These are phyloP conservation scores for Notothenia coriiceps DNA, from an alignment of 2,113 vertebrate species.

Conservation along the genomic window DNA sequence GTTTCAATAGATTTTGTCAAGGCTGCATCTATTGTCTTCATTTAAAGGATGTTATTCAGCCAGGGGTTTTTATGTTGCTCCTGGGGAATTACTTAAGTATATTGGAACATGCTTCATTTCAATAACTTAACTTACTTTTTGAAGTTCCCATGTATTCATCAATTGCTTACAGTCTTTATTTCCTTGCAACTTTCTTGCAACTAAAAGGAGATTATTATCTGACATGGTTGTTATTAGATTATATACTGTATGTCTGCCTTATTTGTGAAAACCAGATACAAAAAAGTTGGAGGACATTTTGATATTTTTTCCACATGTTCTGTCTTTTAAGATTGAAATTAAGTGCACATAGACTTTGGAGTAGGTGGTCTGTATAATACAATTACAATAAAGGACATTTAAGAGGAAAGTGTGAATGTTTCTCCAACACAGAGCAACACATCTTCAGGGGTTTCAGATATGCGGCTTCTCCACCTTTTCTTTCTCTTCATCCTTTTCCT, in stretches of 20 bases:
- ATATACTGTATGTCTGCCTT: no score
- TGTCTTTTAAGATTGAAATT: no score
- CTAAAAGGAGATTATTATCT: neutral
- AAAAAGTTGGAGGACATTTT: no score
- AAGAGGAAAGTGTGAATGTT: no score
- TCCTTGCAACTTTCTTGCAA: neutral
- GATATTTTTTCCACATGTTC: no score
- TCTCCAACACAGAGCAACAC: no score
- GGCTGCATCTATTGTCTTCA: neutral
- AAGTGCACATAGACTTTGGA: neutral
- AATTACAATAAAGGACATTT: no score
- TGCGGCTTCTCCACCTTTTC: neutral
- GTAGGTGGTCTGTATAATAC: neutral
- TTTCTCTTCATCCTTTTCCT: neutral
- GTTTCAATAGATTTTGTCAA: neutral
- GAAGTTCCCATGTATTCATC: neutral
- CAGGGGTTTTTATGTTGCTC: neutral
- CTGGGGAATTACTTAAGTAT: neutral
- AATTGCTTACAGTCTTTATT: neutral
- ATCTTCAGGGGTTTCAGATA: no score
- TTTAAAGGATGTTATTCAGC: neutral
- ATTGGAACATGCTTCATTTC: neutral
- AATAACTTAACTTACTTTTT: neutral
- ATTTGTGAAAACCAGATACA: no score
- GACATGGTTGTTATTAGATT: neutral